Evolutionary conservation across 2,888 invertebrate species (phyloP).

Genomic region (Watsonalla cultraria): DNA sequence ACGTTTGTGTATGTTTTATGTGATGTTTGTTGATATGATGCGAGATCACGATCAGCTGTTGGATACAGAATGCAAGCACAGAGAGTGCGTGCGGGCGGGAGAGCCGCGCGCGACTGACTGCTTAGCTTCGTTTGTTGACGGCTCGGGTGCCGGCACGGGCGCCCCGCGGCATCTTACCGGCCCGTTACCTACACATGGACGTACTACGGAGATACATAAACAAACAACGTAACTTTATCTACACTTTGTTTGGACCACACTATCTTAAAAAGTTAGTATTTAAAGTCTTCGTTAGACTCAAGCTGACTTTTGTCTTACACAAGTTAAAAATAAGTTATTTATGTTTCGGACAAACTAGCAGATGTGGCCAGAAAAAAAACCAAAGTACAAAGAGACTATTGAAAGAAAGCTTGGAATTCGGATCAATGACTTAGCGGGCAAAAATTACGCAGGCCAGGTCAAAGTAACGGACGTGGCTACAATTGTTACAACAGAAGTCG

Average conservation of each 20-base stretch:
- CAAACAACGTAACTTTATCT: constrained; percentile 54
- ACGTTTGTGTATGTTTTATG: constrained; percentile 25
- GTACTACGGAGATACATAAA: constrained; percentile 69
- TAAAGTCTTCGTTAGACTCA: too few relatives aligned
- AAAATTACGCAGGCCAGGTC: constrained; percentile 11
- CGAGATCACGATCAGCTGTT: constrained; percentile 62
- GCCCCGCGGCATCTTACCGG: constrained; percentile 48
- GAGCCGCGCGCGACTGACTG: constrained; percentile 68
- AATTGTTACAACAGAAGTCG: constrained; percentile 27
- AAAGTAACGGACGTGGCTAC: constrained; percentile 17
- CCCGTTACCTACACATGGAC: constrained; percentile 65
- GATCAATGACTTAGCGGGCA: constrained; percentile 1
- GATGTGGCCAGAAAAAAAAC: neutral
- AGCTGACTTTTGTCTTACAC: too few relatives aligned
- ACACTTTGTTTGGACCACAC: constrained; percentile 14
- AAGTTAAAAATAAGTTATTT: constrained; percentile 6
- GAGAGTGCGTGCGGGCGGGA: constrained; percentile 48
- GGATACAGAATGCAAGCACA: constrained; percentile 26
- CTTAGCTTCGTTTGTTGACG: constrained; percentile 17
- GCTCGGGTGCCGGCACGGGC: constrained; percentile 22
- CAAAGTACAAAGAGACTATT: neutral
- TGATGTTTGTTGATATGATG: constrained; percentile 45
- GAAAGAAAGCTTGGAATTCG: neutral
- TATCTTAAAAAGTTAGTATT: constrained; percentile 4
- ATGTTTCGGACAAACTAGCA: neutral